Base-by-base conservation (phyloP, 2,797 vertebrate species). In the Todus mexicanus region DNA sequence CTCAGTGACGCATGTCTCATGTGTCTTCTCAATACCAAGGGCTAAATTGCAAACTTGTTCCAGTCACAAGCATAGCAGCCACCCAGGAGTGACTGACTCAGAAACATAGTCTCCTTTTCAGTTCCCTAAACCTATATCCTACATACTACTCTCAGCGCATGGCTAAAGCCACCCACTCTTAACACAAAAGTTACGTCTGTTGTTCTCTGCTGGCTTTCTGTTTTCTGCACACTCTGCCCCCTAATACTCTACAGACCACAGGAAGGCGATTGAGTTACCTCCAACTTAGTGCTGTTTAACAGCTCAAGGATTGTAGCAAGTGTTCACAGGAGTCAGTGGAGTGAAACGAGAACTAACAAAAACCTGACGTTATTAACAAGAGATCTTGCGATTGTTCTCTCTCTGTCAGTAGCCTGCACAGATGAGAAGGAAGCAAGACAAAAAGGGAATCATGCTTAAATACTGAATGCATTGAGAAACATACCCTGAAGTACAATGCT, bases 11-110 rank as follows among this genome's bases (percentile, higher is more conserved):
- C 93, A 83, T 1, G 37, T 91, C 92, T 95, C 94, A 86, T 89
- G 72, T 94, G 61, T 94, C 94, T 90, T 76, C 90, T 79, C 83
- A 68, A 54, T 87, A 87, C 84, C 80, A 57, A 77, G 71, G 78
- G 59, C 61, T 74, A 87, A 89, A 94, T 29, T 74, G 92, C 87
- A 89, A 89, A 71, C 66, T 90, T 79, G 84, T 90, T 95, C 80
- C 89, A 93, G 90, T 73, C 78, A 90, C 81, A 90, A 79, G 89
- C 68, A 70, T 74, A 83, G 78, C 87, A 79, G 79, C 70, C 69
- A 66, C 12, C 37, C 84, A 50, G 68, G 78, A 79, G 68, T 31
- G 29, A 68, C 74, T 79, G 81, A 89, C 75, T 82, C 78, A 87
- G 73, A 78, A 91, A 79, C 37, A 40, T 3, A 5, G 50, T 63